Conservation (phyloP, 2,888 invertebrate genomes). For the Drosophila crucigera region DNA sequence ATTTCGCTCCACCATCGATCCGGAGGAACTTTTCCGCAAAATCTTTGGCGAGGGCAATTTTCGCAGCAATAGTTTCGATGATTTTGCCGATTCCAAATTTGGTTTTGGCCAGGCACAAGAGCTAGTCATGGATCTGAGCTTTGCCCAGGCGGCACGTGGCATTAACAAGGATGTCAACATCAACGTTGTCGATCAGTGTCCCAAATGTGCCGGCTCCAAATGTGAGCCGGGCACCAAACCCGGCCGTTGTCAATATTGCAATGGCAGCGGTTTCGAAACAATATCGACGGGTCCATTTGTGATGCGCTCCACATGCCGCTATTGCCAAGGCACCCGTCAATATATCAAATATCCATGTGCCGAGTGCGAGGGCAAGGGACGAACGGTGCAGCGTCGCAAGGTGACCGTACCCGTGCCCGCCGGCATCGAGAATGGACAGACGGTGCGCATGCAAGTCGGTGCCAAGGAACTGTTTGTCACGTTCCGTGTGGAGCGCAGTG, state of each 20-base stretch:
- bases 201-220: constrained; percentile 93
- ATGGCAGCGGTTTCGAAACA: constrained; percentile 98
- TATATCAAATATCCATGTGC: constrained; percentile 95
- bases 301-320: constrained; percentile 97
- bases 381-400: constrained; percentile 93
- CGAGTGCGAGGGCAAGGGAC: constrained; percentile 97
- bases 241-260: constrained; percentile 95
- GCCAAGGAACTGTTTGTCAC: constrained; percentile 96
- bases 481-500: constrained; percentile 93
- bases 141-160: constrained; percentile 97
- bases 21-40: constrained; percentile 97
- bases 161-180: constrained; percentile 96
- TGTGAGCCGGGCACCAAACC: constrained; percentile 97
- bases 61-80: constrained; percentile 88
- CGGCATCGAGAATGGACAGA: constrained; percentile 98
- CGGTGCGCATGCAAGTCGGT: constrained; percentile 96
- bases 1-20: constrained; percentile 95
- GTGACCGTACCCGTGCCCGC: constrained; percentile 97
- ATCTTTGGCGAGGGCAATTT: constrained; percentile 96
- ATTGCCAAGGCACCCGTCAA: constrained; percentile 94
- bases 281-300: constrained; percentile 96
- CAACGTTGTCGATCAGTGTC: constrained; percentile 97
- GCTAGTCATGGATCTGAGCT: constrained; percentile 95
- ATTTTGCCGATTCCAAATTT: constrained; percentile 95
- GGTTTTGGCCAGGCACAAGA: constrained; percentile 97